Base-by-base conservation (phyloP, 2,888 invertebrate genomes). In the Coenonympha arcania region DNA sequence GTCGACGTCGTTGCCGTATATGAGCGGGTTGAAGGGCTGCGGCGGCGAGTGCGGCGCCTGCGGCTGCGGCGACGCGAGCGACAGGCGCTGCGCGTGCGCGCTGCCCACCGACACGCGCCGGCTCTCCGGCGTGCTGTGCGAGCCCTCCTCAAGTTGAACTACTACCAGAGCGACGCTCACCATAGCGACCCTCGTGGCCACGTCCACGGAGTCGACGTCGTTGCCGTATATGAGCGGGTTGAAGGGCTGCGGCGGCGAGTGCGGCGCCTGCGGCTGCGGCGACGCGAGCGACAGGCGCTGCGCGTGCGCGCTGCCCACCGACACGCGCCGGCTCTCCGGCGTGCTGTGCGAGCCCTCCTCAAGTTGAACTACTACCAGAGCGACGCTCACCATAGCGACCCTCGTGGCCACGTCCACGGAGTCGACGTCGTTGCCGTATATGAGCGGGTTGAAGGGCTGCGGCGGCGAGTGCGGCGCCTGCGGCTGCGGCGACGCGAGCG, bases 101-200 rank as follows among this genome's bases (percentile, higher is more conserved):
- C 69, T 66, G 45, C 69, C 69, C n/a, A 73, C 53, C 0, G 85
- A 86, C 60, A 82, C 81, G 54, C 85, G 79, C 0, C 85, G 79
- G 48, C 77, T 76, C 60, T 83, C 83, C 2, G 85, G 79, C 48
- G 79, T 76, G 56, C 82, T 81, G 68, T 76, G 79, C 28, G n/a
- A n/a, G n/a, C n/a, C n/a, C n/a, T n/a, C n/a, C n/a, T n/a, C n/a
- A n/a, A n/a, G n/a, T n/a, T 11, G 18, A 22, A 28, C 13, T 30
- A 8, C 16, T 8, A 11, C 28, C 28, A n/a, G 4, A 1, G 8
- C 8, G 3, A 16, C 6, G 20, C 75, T 70, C 71, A 94, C 97
- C 97, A 98, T 98, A 9, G 98, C 99, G 37, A 99, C 97, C 55
- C 99, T 87, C 0, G 98, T 98, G 6, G 99, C 99, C 15, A 99